phyloP scores from a whole-genome alignment of 2,888 invertebrate genomes.

The Pinctada fucata region DNA sequence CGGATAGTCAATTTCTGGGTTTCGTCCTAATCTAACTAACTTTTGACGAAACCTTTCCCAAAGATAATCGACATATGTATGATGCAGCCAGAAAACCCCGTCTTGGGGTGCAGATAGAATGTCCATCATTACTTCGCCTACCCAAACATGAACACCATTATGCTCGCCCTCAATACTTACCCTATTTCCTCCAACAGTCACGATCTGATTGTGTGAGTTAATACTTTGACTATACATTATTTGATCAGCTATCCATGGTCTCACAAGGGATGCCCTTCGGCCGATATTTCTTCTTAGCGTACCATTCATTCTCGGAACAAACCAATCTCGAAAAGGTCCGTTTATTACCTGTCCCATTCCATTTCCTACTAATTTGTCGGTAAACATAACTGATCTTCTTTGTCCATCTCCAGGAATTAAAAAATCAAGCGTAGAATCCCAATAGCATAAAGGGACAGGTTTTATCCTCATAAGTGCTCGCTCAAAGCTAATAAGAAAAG shows the following conservation, averaged over 20 bases:
- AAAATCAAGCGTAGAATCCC: slow-evolving; percentile 63
- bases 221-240: slow-evolving; percentile 25
- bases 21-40: slow-evolving; percentile 39
- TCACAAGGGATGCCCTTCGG: slow-evolving; percentile 54
- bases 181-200: neutral
- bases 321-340: slow-evolving; percentile 67
- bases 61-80: slow-evolving; percentile 72
- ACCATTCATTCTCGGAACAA: too few relatives aligned
- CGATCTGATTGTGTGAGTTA: neutral
- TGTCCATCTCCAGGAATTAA: slow-evolving; percentile 47
- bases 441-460: slow-evolving; percentile 58
- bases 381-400: slow-evolving; percentile 56
- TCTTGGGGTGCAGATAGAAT: slow-evolving; percentile 71
- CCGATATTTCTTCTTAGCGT: slow-evolving; percentile 57
- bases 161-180: slow-evolving; percentile 40
- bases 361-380: slow-evolving; percentile 57
- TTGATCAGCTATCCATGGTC: slow-evolving; percentile 43
- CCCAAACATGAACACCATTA: slow-evolving; percentile 67
- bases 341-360: slow-evolving; percentile 56
- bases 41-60: slow-evolving; percentile 69
- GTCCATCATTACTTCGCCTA: slow-evolving; percentile 73
- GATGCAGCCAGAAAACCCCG: slow-evolving; percentile 74
- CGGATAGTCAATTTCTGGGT: slow-evolving; percentile 47
- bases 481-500: slow-evolving; percentile 44
- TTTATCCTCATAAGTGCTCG: slow-evolving; percentile 52